phyloP scores from a whole-genome alignment of 2,888 invertebrate species.

The Smittia sp. region DNA sequence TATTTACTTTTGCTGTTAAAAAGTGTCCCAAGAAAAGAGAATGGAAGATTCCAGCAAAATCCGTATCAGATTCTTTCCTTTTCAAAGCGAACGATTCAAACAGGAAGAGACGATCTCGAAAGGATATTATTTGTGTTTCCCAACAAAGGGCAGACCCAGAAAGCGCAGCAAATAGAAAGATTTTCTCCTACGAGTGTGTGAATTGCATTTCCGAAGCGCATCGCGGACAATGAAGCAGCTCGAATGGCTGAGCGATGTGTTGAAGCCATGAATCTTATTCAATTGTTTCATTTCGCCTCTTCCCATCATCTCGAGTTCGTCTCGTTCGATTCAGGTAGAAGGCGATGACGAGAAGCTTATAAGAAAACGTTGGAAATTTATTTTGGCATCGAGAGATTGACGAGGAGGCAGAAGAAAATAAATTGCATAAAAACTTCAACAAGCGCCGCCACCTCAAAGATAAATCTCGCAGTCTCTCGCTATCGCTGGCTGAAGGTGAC shows the following conservation, averaged over 20 bases:
- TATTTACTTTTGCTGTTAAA: background rate
- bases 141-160: background rate
- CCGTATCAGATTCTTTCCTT: conserved; percentile 30
- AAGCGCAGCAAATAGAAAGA: conserved; percentile 10
- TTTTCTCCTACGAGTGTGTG: conserved; percentile 24
- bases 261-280: conserved; percentile 14
- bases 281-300: conserved; percentile 34
- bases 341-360: background rate
- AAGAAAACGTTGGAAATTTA: background rate
- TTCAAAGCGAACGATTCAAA: conserved; percentile 33
- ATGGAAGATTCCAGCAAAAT: conserved; percentile 14
- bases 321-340: background rate
- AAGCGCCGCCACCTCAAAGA: background rate
- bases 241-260: conserved; percentile 1
- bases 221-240: background rate
- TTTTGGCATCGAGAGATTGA: background rate
- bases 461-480: background rate
- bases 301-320: background rate
- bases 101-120: conserved; percentile 28
- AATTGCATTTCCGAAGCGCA: conserved; percentile 36
- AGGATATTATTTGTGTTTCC: conserved; percentile 38
- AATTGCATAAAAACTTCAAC: background rate
- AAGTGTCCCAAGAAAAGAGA: conserved; percentile 17
- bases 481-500: too few species aligned
- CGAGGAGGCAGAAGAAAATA: background rate